These are phyloP conservation scores for Lepus townsendii DNA, from an alignment of 2,797 vertebrate genomes.

Conservation along the genomic window DNA sequence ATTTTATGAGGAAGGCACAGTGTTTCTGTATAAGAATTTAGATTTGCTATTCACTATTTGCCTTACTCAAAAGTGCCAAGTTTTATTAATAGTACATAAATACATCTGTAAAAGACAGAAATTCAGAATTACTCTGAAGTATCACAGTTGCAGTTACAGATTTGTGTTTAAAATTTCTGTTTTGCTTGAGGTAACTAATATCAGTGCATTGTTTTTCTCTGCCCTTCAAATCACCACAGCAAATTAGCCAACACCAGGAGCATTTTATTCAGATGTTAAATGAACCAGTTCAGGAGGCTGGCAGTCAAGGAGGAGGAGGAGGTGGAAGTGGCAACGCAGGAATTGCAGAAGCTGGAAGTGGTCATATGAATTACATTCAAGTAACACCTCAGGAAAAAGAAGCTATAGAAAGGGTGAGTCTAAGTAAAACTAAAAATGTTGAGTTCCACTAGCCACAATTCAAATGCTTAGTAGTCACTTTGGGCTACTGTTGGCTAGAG, in stretches of 20 bases:
- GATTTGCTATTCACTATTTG: not conserved
- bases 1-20: not conserved
- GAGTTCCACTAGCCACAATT: not conserved
- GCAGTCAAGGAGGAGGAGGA: slow-evolving; percentile 90
- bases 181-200: slow-evolving; percentile 69
- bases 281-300: slow-evolving; percentile 94
- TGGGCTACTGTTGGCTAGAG: not conserved
- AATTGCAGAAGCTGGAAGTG: slow-evolving; percentile 90
- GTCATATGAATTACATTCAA: slow-evolving; percentile 97
- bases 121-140: not conserved
- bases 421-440: not conserved
- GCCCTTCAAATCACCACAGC: slow-evolving; percentile 88
- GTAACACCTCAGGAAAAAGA: slow-evolving; percentile 99
- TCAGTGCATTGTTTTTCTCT: slow-evolving; percentile 74
- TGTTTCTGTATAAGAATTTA: slow-evolving; percentile 52
- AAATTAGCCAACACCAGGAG: slow-evolving; percentile 98
- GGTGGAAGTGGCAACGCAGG: slow-evolving; percentile 88
- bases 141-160: not conserved
- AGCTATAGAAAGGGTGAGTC: slow-evolving; percentile 97
- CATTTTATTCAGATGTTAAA: slow-evolving; percentile 99
- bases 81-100: slow-evolving; percentile 35
- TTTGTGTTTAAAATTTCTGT: slow-evolving; percentile 53
- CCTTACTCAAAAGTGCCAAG: not conserved
- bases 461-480: not conserved
- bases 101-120: not conserved